Evolutionary conservation across 1,140 invertebrate genomes (phyloP), one percentile per base, ranked within the genome.

Genomic region (Ceratina australensis): DNA sequence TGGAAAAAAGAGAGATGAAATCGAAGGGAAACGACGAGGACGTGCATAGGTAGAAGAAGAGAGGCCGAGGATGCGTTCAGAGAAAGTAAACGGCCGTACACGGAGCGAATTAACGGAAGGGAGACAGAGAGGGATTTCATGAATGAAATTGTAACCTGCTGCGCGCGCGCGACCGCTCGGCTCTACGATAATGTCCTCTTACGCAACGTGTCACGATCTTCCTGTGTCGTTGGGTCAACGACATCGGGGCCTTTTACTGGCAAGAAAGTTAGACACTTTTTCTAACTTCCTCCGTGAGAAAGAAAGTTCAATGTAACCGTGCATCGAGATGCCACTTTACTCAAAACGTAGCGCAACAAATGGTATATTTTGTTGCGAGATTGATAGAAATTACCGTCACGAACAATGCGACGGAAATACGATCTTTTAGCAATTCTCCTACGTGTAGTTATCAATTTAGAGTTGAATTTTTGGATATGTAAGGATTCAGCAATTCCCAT

Each of bases 141-240:
- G 88, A 89, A 89, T 89, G 86, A 88, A 89, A 88, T 88, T 87
- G 87, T 88, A 89, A 89, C 86, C 81, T 80, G 81, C 78, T 82
- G 83, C 80, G 81, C 71, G 33, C 33, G 33, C 33, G 33, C 33
- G 33, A 42, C 33, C 33, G 33, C 33, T 42, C 33, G 82, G 81
- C 83, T 71, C 66, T 83, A 84, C 85, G 86, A 85, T 88, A 88
- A 87, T 82, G 80, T 77, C 64, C 74, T 82, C 83, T 88, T 89
- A 88, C 81, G 87, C 83, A 89, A 89, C 72, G 75, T 80, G 78
- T 88, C 84, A 82, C 80, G 80, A 85, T 86, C 82, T 84, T 84
- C 66, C 79, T 68, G 71, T 68, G 71, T 84, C 61, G 33, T 54
- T 59, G 73, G 82, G 82, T 83, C 79, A 78, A 83, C 75, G 80